A percentile compares a stretch with the other conserved stretches of the same genome.
These are phyloP conservation scores for Sturnus vulgaris DNA, from an alignment of 2,113 vertebrate genomes.

Conservation along the genomic window DNA sequence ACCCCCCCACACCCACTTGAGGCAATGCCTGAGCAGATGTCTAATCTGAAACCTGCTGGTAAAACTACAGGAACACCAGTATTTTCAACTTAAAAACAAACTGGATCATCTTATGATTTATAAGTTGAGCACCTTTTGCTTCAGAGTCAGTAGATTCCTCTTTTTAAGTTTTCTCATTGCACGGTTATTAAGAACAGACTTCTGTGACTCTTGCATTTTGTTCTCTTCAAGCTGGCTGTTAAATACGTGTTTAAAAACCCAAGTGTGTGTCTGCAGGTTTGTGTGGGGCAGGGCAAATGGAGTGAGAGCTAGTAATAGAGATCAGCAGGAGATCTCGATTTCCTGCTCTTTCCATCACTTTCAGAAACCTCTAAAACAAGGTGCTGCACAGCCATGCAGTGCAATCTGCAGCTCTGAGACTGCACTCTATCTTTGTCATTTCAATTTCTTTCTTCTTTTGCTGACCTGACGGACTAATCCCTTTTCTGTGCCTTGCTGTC, in stretches of 20 bases:
- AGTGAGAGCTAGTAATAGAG: neutral
- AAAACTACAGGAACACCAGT: neutral
- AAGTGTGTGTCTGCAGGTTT: neutral
- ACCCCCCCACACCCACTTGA: neutral
- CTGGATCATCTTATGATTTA: neutral
- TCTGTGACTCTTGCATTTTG: neutral
- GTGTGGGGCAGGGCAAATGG: neutral
- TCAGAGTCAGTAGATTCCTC: neutral
- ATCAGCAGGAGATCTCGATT: neutral
- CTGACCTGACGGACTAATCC: neutral
- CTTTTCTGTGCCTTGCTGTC: neutral
- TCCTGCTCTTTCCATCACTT: neutral
- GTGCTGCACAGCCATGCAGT: neutral
- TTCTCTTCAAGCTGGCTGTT: neutral
- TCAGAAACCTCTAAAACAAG: neutral
- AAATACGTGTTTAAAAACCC: neutral
- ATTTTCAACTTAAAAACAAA: neutral
- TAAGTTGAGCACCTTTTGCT: neutral
- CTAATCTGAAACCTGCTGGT: neutral
- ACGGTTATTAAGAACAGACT: neutral
- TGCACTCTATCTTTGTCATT: neutral
- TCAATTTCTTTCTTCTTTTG: neutral
- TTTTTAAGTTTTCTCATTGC: neutral
- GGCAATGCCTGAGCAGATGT: neutral
- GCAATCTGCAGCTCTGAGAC: neutral